Percentiles rank a stretch among this genome's conserved stretches.
Evolutionary conservation across 1,140 invertebrate genomes (phyloP).

Genomic region (Brachionus paranguensis): DNA sequence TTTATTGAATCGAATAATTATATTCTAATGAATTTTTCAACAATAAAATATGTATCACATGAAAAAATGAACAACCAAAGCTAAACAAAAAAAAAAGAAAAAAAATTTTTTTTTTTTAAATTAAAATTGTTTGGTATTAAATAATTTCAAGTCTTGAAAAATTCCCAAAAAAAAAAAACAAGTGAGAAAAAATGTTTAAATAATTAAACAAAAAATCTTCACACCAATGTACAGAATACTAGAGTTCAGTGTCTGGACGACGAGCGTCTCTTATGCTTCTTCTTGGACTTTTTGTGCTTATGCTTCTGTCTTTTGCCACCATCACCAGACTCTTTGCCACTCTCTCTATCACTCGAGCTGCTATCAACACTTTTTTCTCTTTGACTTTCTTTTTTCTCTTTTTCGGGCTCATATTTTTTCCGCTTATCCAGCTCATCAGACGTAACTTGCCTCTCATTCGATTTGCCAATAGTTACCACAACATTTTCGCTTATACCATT

Average conservation of each 20-base stretch:
- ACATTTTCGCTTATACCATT: neutral
- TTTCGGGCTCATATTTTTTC: neutral
- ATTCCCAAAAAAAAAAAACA: neutral
- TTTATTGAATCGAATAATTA: neutral
- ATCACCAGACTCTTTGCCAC: neutral
- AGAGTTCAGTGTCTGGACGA: neutral
- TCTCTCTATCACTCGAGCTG: neutral
- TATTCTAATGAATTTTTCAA: neutral
- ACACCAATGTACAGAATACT: neutral
- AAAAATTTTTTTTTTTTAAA: neutral
- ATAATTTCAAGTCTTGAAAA: neutral
- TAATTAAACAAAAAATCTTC: neutral
- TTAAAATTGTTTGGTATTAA: neutral
- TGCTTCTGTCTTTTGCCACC: constrained; percentile 1
- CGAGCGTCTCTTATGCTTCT: neutral
- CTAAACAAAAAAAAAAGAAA: neutral
- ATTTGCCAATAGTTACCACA: neutral
- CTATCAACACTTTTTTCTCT: constrained; percentile 7
- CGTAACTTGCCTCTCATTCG: neutral
- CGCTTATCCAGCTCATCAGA: neutral
- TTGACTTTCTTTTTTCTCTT: neutral
- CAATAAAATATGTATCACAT: neutral
- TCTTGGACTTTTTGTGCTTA: constrained; percentile 18
- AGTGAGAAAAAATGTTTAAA: neutral
- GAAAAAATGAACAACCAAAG: neutral